Evolutionary conservation across 2,888 invertebrate genomes (phyloP).

Genomic region (Drosophila macrothrix): DNA sequence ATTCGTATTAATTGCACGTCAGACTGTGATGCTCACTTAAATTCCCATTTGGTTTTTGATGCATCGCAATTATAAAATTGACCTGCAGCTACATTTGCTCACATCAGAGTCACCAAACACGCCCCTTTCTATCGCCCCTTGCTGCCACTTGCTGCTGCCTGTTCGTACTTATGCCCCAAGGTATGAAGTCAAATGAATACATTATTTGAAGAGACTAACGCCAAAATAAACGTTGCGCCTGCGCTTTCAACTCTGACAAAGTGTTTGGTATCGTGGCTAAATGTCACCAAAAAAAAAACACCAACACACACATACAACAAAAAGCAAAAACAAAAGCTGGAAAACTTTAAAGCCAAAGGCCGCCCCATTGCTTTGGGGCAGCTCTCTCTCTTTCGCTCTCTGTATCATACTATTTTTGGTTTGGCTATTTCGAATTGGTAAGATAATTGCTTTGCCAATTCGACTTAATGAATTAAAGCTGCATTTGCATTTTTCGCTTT

Average conservation of each 20-base stretch:
- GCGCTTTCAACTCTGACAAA: slow-evolving; percentile 66
- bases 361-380: slow-evolving; percentile 40
- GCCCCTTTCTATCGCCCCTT: slow-evolving; percentile 2
- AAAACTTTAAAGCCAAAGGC: slow-evolving; percentile 61
- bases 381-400: slow-evolving; percentile 8
- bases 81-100: slow-evolving; percentile 55
- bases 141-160: neutral
- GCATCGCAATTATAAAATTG: slow-evolving; percentile 62
- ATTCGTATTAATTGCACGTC: neutral
- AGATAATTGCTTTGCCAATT: slow-evolving; percentile 72
- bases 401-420: slow-evolving; percentile 8
- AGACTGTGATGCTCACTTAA: neutral
- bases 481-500: slow-evolving; percentile 62
- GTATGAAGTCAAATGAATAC: slow-evolving; percentile 36
- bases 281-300: slow-evolving; percentile 38
- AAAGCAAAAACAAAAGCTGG: slow-evolving; percentile 20
- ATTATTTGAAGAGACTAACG: slow-evolving; percentile 48
- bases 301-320: neutral
- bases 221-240: slow-evolving; percentile 47
- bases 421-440: slow-evolving; percentile 36
- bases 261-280: slow-evolving; percentile 59
- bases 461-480: slow-evolving; percentile 65
- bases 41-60: slow-evolving; percentile 50
- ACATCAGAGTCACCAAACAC: slow-evolving; percentile 22
- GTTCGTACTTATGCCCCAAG: slow-evolving; percentile 24